Conservation (phyloP, 2,888 invertebrate genomes). For the Spodoptera exigua region DNA sequence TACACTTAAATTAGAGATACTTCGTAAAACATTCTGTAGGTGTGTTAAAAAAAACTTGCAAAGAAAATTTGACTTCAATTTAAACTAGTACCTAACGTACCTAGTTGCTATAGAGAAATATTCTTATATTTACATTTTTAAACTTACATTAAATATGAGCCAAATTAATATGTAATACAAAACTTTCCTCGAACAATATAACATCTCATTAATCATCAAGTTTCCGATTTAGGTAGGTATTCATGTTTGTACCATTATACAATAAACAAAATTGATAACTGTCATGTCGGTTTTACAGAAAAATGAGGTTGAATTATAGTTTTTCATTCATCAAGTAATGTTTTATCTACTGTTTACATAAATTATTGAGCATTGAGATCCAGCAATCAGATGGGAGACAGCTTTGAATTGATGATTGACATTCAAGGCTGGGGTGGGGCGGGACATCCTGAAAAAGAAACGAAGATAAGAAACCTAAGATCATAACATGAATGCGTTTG, state of each 20-base stretch:
- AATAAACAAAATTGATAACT: not conserved
- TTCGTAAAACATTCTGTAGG: constrained; percentile 22
- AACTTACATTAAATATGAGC: constrained; percentile 21
- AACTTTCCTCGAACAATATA: constrained; percentile 11
- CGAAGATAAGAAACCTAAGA: no score
- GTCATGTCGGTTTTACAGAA: no score
- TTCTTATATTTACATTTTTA: constrained; percentile 42
- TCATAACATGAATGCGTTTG: constrained; percentile 61
- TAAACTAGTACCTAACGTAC: constrained; percentile 15
- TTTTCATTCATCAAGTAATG: constrained; percentile 24
- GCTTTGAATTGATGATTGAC: constrained; percentile 46
- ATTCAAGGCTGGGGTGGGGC: constrained; percentile 78
- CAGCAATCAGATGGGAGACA: constrained; percentile 64
- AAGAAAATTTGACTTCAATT: constrained; percentile 1
- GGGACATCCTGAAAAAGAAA: constrained; percentile 87
- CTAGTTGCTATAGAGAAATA: constrained; percentile 11
- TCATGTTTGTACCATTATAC: constrained; percentile 22
- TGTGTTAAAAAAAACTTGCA: constrained; percentile 10
- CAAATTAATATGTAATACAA: not conserved
- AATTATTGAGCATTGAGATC: constrained; percentile 69
- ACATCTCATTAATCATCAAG: constrained; percentile 16
- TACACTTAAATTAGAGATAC: constrained; percentile 43
- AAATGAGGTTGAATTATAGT: no score
- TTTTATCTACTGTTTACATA: constrained; percentile 44
- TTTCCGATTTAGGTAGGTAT: not conserved